phyloP scores from a whole-genome alignment of 2,113 vertebrate genomes.

The Nycticorax nycticorax region DNA sequence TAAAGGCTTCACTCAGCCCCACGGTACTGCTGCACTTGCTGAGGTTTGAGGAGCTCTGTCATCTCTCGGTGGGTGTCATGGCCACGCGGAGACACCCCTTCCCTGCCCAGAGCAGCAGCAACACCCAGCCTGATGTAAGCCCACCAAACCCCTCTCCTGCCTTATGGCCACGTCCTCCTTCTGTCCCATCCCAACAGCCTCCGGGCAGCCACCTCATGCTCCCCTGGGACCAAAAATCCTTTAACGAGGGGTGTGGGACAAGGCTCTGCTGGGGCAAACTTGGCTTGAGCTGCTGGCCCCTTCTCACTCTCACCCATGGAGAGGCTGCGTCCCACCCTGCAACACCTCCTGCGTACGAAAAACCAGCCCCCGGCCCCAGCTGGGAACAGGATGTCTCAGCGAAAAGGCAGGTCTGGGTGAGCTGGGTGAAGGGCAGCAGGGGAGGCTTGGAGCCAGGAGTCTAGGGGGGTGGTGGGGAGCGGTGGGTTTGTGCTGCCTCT shows the following conservation, averaged over 20 bases:
- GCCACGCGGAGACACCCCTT: not conserved
- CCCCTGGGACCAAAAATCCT: not conserved
- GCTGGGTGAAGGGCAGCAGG: not conserved
- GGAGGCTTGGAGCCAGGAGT: not conserved
- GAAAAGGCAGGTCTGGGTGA: not conserved
- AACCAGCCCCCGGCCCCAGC: accelerated
- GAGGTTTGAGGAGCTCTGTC: not conserved
- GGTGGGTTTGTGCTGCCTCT: not conserved
- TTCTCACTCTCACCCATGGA: accelerated
- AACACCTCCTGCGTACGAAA: accelerated
- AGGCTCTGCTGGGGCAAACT: not conserved
- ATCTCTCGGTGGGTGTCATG: accelerated
- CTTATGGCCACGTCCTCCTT: not conserved
- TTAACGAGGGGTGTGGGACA: not conserved
- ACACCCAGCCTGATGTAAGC: not conserved
- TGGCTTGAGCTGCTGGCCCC: accelerated
- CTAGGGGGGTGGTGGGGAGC: not conserved
- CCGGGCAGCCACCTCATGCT: not conserved
- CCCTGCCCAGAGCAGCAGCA: not conserved
- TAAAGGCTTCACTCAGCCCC: not conserved
- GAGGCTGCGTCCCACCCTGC: accelerated
- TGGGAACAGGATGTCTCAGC: not conserved
- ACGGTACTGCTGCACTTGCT: not conserved
- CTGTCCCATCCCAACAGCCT: not conserved
- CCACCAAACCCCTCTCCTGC: not conserved